Base-by-base conservation (phyloP, 1,140 invertebrate species). In the Microplitis demolitor region DNA sequence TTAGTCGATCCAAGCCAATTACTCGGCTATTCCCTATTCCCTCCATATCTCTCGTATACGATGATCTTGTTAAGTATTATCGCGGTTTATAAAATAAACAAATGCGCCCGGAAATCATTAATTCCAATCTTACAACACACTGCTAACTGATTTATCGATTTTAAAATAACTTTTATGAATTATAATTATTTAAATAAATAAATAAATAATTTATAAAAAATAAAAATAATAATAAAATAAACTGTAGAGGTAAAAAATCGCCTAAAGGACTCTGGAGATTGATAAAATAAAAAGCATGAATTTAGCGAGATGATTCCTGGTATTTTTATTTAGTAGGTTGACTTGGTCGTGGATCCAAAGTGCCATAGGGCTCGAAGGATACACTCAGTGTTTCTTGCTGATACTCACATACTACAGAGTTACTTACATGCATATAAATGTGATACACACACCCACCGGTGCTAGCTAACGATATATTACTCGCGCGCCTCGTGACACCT, bases 401-500 rank as follows among this genome's bases (percentile, higher is more conserved):
- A 45, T 6, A 6, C 39, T 45, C 31, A 61, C 31, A 61, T 61
- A 34, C n/a, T n/a, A n/a, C n/a, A n/a, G n/a, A n/a, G n/a, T n/a
- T n/a, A n/a, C 58, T 6, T 33, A 34, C 58, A 13, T 34, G 31
- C 31, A 61, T 13, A 61, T 61, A 45, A 45, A 45, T 45, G 39
- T 45, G 39, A 45, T 51, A 54, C 66, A 72, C 62, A 72, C 66
- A 67, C 66, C 77, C 82, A 84, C 81, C 80, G 77, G 82, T 67
- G 53, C 70, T 63, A 60, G 75, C 78, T 78, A 83, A 84, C 85
- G 83, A 86, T 87, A 85, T 85, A 86, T 87, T 84, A 85, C 82
- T 81, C 79, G 84, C 80, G 78, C 84, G 78, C 80, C 79, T 83
- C 85, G 85, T 84, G 85, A 86, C 85, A 87, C 83, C 85, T 86